Conservation (phyloP, 1,140 invertebrate genomes). For the Drosophila melanica region DNA sequence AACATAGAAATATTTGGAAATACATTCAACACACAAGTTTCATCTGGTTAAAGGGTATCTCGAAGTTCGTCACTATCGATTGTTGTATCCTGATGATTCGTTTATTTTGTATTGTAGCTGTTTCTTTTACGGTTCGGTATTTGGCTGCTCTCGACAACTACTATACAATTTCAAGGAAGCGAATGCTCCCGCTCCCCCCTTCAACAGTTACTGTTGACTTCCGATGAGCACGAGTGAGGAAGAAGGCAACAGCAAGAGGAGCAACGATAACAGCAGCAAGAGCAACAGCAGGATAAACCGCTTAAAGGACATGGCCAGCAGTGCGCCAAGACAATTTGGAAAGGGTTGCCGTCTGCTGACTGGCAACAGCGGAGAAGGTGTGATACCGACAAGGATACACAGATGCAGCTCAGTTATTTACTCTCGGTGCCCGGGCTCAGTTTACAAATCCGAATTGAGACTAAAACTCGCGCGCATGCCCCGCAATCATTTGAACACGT, state of each 20-base stretch:
- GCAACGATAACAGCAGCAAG: conserved; percentile 55
- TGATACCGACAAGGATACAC: conserved; percentile 74
- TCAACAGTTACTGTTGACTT: conserved; percentile 77
- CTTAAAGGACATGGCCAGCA: conserved; percentile 63
- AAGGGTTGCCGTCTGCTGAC: conserved; percentile 58
- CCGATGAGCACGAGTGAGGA: conserved; percentile 74
- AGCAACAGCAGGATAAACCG: conserved; percentile 75
- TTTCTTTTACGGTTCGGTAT: conserved; percentile 68
- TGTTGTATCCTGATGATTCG: too few relatives aligned
- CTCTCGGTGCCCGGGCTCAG: conserved; percentile 36
- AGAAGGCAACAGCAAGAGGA: conserved; percentile 29
- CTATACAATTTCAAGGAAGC: conserved; percentile 67
- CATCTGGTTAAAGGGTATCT: too few relatives aligned
- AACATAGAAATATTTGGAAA: too few relatives aligned
- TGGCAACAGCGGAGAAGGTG: conserved; percentile 53
- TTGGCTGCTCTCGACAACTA: conserved; percentile 31
- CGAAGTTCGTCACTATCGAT: too few relatives aligned
- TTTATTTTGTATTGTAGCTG: conserved; percentile 54
- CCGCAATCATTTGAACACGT: conserved; percentile 59
- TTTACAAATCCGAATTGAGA: conserved; percentile 78
- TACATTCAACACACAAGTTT: too few relatives aligned
- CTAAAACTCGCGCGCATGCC: conserved; percentile 64
- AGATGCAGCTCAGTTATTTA: conserved; percentile 36
- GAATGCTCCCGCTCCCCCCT: conserved; percentile 38
- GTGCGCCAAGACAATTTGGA: conserved; percentile 47